phyloP scores from a whole-genome alignment of 2,888 invertebrate species.

The Hyalella azteca region DNA sequence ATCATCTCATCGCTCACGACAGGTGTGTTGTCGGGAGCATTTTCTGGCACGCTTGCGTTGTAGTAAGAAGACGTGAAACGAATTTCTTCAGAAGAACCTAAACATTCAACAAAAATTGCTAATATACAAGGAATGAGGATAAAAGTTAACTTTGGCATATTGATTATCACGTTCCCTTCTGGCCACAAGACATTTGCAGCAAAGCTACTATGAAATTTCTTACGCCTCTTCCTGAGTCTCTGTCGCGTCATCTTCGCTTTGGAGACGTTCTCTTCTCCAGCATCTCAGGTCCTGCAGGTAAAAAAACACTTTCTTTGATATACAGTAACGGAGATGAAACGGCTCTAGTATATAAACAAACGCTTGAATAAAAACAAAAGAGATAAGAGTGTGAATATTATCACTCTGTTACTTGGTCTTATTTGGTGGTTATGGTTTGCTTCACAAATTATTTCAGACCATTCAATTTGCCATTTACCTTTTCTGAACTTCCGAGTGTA shows the following conservation, averaged over 20 bases:
- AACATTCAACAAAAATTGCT: background rate
- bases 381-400: background rate
- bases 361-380: background rate
- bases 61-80: conserved; percentile 77
- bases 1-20: conserved; percentile 73
- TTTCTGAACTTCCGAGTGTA: no score
- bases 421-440: no score
- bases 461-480: no score
- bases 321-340: no score
- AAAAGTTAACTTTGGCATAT: background rate
- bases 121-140: background rate
- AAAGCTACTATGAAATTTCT: background rate
- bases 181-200: background rate
- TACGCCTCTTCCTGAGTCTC: background rate
- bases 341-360: no score
- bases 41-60: conserved; percentile 91
- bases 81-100: conserved; percentile 61
- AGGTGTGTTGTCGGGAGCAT: conserved; percentile 86
- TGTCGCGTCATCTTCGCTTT: background rate
- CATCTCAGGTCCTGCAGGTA: conserved; percentile 1
- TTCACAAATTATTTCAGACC: no score
- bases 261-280: background rate
- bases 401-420: no score
- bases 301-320: no score
- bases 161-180: background rate